Evolutionary conservation across 2,888 invertebrate genomes (phyloP).

Genomic region (Megalurothrips usitatus): DNA sequence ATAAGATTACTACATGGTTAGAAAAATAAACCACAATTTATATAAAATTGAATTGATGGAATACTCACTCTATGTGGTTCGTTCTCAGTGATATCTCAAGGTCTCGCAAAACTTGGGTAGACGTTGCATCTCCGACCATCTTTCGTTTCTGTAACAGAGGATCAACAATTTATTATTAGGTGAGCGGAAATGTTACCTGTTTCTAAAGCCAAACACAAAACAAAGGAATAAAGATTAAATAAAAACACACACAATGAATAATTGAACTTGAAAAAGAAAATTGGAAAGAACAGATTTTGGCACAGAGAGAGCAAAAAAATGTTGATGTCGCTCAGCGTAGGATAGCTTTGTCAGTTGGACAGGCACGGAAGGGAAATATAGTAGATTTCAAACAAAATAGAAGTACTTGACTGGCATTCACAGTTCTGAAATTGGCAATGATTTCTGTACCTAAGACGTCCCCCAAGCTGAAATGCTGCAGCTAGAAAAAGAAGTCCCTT

Average conservation of each 20-base stretch:
- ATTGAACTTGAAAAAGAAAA: neutral
- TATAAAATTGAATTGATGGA: slow-evolving; percentile 13
- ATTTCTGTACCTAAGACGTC: no score
- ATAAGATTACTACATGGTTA: neutral
- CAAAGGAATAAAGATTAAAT: neutral
- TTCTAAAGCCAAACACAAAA: slow-evolving; percentile 34
- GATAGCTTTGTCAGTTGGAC: neutral
- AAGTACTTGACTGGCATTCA: no score
- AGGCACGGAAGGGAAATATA: neutral
- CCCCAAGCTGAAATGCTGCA: no score
- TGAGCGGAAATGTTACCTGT: slow-evolving; percentile 28
- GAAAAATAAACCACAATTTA: slow-evolving; percentile 27
- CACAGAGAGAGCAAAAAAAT: neutral
- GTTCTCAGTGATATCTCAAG: slow-evolving; percentile 97
- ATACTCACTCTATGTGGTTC: slow-evolving; percentile 94
- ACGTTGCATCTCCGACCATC: slow-evolving; percentile 94
- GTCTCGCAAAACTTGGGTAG: slow-evolving; percentile 96
- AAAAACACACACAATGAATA: no score
- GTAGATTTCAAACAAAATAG: no score
- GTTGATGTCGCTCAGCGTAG: neutral
- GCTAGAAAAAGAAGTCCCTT: no score
- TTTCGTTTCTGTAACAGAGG: slow-evolving; percentile 78
- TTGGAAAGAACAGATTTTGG: slow-evolving; percentile 1
- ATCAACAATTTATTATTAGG: slow-evolving; percentile 44
- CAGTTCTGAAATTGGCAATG: no score